These are phyloP conservation scores for Hyles lineata DNA, from an alignment of 2,888 invertebrate species.

Conservation along the genomic window DNA sequence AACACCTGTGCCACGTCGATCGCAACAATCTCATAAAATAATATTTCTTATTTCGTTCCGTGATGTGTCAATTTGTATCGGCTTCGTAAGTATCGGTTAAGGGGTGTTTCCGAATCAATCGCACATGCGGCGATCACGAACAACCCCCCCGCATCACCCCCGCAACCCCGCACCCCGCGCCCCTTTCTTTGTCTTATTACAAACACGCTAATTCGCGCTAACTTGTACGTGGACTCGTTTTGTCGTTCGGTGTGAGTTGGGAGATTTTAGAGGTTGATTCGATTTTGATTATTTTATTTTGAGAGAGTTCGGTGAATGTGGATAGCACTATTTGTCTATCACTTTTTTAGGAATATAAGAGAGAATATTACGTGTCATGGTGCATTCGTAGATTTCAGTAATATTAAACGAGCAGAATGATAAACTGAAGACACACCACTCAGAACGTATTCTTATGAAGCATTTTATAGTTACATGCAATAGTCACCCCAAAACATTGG, in stretches of 20 bases:
- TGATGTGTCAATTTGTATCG: slow-evolving; percentile 14
- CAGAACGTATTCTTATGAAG: too few relatives aligned
- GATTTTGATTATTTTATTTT: too few relatives aligned
- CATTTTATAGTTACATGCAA: too few relatives aligned
- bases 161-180: slow-evolving; percentile 46
- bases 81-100: not conserved
- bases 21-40: not conserved
- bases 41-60: slow-evolving; percentile 6
- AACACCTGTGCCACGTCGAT: slow-evolving; percentile 7
- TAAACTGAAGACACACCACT: too few relatives aligned
- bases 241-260: not conserved
- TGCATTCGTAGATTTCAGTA: too few relatives aligned
- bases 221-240: slow-evolving; percentile 27
- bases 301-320: too few relatives aligned
- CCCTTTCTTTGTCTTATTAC: slow-evolving; percentile 63
- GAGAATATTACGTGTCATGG: too few relatives aligned
- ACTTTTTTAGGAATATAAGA: too few relatives aligned
- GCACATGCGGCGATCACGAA: slow-evolving; percentile 51
- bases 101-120: slow-evolving; percentile 29
- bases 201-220: slow-evolving; percentile 57
- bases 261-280: not conserved
- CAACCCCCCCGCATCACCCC: slow-evolving; percentile 21
- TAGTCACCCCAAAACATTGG: too few relatives aligned
- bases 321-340: too few relatives aligned
- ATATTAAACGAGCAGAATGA: too few relatives aligned